These are phyloP conservation scores for Zaprionus ghesquierei DNA, from an alignment of 1,140 invertebrate species.

Conservation along the genomic window DNA sequence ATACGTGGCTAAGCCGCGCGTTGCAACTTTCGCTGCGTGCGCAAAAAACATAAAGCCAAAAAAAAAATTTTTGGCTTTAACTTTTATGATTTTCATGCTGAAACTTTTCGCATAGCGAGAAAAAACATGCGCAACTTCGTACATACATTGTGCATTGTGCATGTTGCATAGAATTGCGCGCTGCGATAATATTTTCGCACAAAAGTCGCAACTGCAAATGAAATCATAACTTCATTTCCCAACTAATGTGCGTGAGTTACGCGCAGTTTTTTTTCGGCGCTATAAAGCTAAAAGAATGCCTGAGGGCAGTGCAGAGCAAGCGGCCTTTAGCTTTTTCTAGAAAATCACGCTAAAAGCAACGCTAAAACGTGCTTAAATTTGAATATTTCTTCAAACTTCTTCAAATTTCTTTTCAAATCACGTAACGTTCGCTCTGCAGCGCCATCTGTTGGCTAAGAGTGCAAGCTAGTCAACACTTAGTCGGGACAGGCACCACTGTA, in stretches of 20 bases:
- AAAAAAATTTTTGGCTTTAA: constrained; percentile 64
- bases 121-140: neutral
- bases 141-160: neutral
- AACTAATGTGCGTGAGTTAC: neutral
- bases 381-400: neutral
- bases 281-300: neutral
- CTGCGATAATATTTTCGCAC: constrained; percentile 56
- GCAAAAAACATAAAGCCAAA: constrained; percentile 28
- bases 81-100: constrained; percentile 63
- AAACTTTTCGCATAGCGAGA: constrained; percentile 29
- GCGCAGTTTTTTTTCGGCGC: neutral
- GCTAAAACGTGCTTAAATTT: too few species aligned
- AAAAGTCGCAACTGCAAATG: constrained; percentile 50
- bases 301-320: too few species aligned
- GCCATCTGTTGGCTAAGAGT: neutral
- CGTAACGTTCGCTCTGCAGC: neutral
- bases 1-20: constrained; percentile 44
- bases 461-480: constrained; percentile 5
- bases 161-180: neutral
- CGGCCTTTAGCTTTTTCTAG: neutral
- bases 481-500: neutral
- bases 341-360: too few species aligned
- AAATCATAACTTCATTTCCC: constrained; percentile 59
- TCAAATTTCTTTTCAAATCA: neutral
- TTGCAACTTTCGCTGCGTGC: constrained; percentile 53